Base-by-base conservation (phyloP, 2,797 vertebrate species). In the Distichodus sexfasciatus region DNA sequence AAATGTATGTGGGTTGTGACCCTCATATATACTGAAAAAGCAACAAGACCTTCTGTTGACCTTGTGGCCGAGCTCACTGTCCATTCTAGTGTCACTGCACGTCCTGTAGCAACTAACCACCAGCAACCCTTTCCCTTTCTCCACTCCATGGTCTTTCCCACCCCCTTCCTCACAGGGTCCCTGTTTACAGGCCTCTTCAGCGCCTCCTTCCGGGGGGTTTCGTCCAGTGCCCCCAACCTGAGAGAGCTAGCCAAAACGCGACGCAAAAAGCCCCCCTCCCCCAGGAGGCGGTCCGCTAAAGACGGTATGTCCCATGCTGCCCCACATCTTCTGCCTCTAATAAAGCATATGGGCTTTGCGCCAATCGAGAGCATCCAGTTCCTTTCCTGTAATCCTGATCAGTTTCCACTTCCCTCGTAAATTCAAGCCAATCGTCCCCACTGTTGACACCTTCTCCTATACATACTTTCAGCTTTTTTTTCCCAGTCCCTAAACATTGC, bases 111-210 rank as follows among this genome's bases (percentile, higher is more conserved):
- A 85, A 90, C 90, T 94, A 93, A 92, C 66, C 28, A 43, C 26
- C 51, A 53, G 70, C 75, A 59, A 40, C 60, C 71, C n/a, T 51
- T 47, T 51, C 17, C 38, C 41, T 57, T 41, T 59, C 47, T 46
- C 29, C 35, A 28, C 69, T 36, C 84, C 75, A 82, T 86, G 87
- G 88, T 88, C 86, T 83, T 58, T 72, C 77, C 76, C 55, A 54
- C 57, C 58, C 24, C 79, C n/a, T n/a, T n/a, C n/a, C 80, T 81
- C 81, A 82, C 94, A 98, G 96, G 96, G 88, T 95, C 94, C 15
- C 94, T 94, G 84, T 94, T 93, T 87, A 94, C 93, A 77, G 96
- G 96, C 83, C 93, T 98, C 89, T 99, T 98, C 94, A 98, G 95
- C 84, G 95, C 96, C 87, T 94, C 95, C 15, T 93, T 95, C 90